Percentiles rank a stretch among this genome's conserved stretches.
These are phyloP conservation scores for Corythoichthys intestinalis DNA, from an alignment of 2,113 vertebrate species.

Conservation along the genomic window DNA sequence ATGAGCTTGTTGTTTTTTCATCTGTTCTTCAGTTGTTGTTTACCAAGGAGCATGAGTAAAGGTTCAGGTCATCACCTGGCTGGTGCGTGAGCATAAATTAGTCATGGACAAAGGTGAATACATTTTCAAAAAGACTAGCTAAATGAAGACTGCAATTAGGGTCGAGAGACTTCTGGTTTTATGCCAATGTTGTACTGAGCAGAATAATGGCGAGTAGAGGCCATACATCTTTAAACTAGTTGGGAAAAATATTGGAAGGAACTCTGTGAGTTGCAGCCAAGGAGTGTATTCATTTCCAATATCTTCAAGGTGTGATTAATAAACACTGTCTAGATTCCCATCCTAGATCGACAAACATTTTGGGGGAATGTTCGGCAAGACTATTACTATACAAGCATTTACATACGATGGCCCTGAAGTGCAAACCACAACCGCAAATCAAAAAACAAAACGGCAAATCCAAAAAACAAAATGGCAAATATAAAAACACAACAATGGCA, in stretches of 20 bases:
- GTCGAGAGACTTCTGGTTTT: background rate
- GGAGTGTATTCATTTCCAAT: background rate
- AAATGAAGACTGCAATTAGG: background rate
- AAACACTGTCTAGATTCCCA: too few species aligned
- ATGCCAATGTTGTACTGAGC: background rate
- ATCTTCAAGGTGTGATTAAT: too few species aligned
- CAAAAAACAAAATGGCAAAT: too few species aligned
- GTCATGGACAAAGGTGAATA: background rate
- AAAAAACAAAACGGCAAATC: too few species aligned
- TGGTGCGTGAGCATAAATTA: background rate
- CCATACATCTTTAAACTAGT: background rate
- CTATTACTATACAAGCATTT: too few species aligned
- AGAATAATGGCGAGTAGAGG: background rate
- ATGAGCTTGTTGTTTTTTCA: constrained; percentile 34
- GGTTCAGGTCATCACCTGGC: constrained; percentile 18
- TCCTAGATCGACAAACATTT: too few species aligned
- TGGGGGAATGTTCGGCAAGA: too few species aligned
- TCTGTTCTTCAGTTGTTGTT: constrained; percentile 15
- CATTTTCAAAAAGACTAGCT: too few species aligned
- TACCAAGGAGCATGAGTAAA: constrained; percentile 16
- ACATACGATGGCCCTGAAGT: too few species aligned
- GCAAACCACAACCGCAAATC: too few species aligned
- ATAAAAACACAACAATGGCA: too few species aligned
- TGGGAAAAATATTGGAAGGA: background rate
- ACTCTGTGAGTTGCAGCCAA: background rate